Base-by-base conservation (phyloP, 2,888 invertebrate species). In the Cancer borealis region DNA sequence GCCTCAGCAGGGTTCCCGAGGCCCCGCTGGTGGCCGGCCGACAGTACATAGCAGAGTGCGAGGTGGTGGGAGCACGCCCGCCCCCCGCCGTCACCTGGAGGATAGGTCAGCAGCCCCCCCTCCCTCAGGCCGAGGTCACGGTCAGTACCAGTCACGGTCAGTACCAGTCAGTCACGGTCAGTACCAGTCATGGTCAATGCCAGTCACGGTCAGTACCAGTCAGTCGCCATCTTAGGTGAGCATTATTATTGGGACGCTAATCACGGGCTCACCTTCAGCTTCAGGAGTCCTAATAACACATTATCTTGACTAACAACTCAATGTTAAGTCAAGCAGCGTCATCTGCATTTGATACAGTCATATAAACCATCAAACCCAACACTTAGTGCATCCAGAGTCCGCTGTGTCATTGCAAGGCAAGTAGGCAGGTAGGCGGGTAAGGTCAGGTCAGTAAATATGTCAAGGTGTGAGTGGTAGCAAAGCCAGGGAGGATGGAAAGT, bases 41-140 rank as follows among this genome's bases (percentile, higher is more conserved):
- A 8, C 88, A 95, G 73, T 95, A 95, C 91, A 45, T 88, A 30
- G 88, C 93, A 17, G 47, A 46, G 90, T 95, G 95, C 39, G 92
- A 91, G 92, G 95, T 95, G 73, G 92, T 66, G 26, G 95, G 95
- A 30, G 92, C 93, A 1, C 79, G 94, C n/a, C 95, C 95, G 2
- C 88, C 95, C 3, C 95, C 95, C 4, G 91, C 90, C 49, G 88
- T 95, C 73, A 93, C 93, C n/a, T 95, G 95, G 95, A 92, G 92
- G 93, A 90, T 60, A 6, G 93, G 89, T 21, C 90, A 94, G 54
- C 93, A 39, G 46, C 54, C 60, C 91, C 79, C 88, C 30, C 94
- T 91, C 14, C 89, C 92, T n/a, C 91, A 91, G 30, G 94, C 93
- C 66, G 73, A 87, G 60, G 93, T 93, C 45, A 92, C 95, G 92